Conservation (phyloP, 2,888 invertebrate species). For the Cheilosia soror region DNA sequence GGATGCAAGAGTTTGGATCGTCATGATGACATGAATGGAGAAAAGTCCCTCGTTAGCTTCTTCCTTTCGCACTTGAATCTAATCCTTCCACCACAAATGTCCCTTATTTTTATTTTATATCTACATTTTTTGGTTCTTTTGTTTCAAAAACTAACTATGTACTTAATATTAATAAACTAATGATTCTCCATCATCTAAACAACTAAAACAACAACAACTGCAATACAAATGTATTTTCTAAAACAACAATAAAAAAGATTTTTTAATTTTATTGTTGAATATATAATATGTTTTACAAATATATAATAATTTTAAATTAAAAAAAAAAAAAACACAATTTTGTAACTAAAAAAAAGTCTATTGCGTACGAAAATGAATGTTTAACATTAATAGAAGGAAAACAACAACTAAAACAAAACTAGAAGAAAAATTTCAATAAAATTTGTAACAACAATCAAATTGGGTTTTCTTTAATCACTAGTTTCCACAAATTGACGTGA, state of each 20-base stretch:
- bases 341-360: conserved; percentile 49
- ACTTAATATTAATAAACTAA: conserved; percentile 62
- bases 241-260: conserved; percentile 7
- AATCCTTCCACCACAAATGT: conserved; percentile 35
- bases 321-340: conserved; percentile 20
- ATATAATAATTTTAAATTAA: conserved; percentile 42
- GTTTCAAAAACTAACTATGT: conserved; percentile 40
- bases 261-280: conserved; percentile 31
- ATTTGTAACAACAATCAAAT: conserved; percentile 35
- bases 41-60: conserved; percentile 26
- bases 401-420: conserved; percentile 25
- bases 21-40: conserved; percentile 81
- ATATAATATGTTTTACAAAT: conserved; percentile 43
- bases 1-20: conserved; percentile 98
- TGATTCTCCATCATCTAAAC: conserved; percentile 53
- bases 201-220: conserved; percentile 45
- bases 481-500: background rate
- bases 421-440: conserved; percentile 24
- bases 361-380: conserved; percentile 59
- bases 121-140: conserved; percentile 6
- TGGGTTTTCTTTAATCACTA: background rate
- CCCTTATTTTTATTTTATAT: conserved; percentile 10
- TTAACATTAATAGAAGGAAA: conserved; percentile 35
- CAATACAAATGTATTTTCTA: conserved; percentile 61
- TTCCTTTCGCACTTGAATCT: conserved; percentile 29